Evolutionary conservation across 2,113 vertebrate species (phyloP).

Genomic region (Gobiocypris rarus): DNA sequence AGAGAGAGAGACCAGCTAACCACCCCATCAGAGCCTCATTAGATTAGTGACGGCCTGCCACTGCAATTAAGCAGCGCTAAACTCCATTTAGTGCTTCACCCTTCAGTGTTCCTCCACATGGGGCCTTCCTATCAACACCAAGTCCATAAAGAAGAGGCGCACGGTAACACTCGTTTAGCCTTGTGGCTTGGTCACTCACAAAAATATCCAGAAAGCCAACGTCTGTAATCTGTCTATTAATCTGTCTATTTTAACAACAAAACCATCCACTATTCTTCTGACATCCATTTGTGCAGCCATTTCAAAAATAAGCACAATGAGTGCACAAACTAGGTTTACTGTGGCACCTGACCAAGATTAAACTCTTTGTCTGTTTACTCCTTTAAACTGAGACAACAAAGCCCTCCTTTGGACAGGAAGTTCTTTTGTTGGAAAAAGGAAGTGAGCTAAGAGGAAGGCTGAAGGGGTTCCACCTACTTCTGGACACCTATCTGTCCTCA

Average conservation of each 20-base stretch:
- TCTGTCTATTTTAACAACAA: conserved; percentile 23
- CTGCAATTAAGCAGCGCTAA: conserved; percentile 74
- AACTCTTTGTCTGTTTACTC: neutral
- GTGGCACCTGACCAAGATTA: conserved; percentile 12
- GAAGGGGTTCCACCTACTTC: conserved; percentile 60
- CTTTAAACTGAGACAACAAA: conserved; percentile 57
- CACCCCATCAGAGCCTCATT: conserved; percentile 74
- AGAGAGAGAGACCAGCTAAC: conserved; percentile 72
- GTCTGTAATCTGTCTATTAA: neutral
- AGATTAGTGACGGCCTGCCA: conserved; percentile 81
- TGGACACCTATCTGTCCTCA: conserved; percentile 58
- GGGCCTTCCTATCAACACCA: conserved; percentile 62
- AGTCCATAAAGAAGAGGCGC: conserved; percentile 34
- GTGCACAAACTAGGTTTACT: neutral
- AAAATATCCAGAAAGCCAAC: neutral
- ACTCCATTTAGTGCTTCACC: conserved; percentile 69
- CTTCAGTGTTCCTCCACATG: conserved; percentile 72
- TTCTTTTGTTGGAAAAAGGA: conserved; percentile 64
- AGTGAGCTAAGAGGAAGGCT: conserved; percentile 62
- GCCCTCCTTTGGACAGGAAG: conserved; percentile 54
- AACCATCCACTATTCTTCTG: neutral
- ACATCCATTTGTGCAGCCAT: neutral
- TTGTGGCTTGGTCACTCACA: neutral
- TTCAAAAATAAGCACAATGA: conserved; percentile 10
- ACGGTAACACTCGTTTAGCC: conserved; percentile 8